Conservation (phyloP, 2,113 vertebrate genomes). For the Megatriorchis doriae region DNA sequence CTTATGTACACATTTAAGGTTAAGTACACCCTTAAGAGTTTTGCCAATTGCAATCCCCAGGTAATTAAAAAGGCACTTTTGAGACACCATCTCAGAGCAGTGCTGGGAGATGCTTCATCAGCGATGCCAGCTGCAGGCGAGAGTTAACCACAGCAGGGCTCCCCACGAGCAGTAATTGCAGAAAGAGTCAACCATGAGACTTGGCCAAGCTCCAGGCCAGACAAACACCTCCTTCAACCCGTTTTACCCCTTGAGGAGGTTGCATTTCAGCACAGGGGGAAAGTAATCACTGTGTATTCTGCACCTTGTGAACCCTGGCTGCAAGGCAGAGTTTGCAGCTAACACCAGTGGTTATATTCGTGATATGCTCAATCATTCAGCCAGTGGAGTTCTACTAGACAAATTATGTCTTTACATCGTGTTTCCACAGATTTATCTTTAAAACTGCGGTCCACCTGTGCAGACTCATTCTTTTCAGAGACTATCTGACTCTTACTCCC, state of each 20-base stretch:
- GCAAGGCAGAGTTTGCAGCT: background rate
- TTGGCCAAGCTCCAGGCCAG: background rate
- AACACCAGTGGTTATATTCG: background rate
- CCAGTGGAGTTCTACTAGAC: background rate
- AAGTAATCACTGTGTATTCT: background rate
- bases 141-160: background rate
- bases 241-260: background rate
- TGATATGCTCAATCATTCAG: background rate
- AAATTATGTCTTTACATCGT: background rate
- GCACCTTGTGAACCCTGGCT: background rate
- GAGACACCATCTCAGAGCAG: background rate
- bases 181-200: background rate
- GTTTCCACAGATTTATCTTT: background rate
- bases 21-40: background rate
- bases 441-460: background rate
- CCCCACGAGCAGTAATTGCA: background rate
- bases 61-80: background rate
- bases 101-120: background rate
- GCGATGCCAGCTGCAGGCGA: background rate
- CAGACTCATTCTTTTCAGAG: background rate
- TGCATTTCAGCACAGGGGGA: background rate
- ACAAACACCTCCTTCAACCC: background rate
- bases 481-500: background rate
- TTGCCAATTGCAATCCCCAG: background rate
- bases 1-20: background rate